Base-by-base conservation (phyloP, 1,140 invertebrate species). In the Penaeus indicus region DNA sequence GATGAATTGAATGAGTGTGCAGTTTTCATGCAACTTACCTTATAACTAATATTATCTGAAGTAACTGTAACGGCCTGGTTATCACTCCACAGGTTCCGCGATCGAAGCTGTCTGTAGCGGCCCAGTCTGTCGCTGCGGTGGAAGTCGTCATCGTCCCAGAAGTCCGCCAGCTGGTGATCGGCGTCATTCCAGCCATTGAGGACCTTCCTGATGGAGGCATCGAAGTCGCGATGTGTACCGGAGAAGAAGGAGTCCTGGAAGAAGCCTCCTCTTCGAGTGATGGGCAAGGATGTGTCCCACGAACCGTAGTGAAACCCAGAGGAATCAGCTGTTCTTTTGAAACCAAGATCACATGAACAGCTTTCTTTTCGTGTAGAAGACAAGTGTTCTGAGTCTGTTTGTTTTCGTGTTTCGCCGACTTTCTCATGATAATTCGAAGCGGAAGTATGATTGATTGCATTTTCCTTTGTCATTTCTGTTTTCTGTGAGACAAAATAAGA, bases 161-260 rank as follows among this genome's bases (percentile, higher is more conserved):
- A 42, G 27, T 88, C 86, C 18, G 19, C 38, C 27, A 83, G 69
- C 32, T 72, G 54, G 54, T 72, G 42, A 8, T 60, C 42, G 42
- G 77, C 42, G 18, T 82, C 79, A 7, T 62, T 80, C 86, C 79
- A 88, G 19, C 61, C 38, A 7, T 22, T 83, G 18, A 88, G 80
- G 64, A 83, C 63, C 3, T 88, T 80, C 22, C 69, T 82, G 47
- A 88, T 60, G 7, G 63, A 38, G 3, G 72, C 64, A 18, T 88
- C 54, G 60, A 88, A 88, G 25, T 88, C 79, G n/a, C 27, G 27
- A 18, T 80, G 38, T 18, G 64, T 88, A 60, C 72, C 75, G 10
- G 75, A 69, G 60, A 86, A 86, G 77, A 86, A 86, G 22, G 85
- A 86, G 54, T 86, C 85, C 38, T 80, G 69, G 42, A 86, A 86